Evolutionary conservation across 2,888 invertebrate genomes (phyloP), one percentile per base, ranked within the genome.

Genomic region (Diploptera punctata): DNA sequence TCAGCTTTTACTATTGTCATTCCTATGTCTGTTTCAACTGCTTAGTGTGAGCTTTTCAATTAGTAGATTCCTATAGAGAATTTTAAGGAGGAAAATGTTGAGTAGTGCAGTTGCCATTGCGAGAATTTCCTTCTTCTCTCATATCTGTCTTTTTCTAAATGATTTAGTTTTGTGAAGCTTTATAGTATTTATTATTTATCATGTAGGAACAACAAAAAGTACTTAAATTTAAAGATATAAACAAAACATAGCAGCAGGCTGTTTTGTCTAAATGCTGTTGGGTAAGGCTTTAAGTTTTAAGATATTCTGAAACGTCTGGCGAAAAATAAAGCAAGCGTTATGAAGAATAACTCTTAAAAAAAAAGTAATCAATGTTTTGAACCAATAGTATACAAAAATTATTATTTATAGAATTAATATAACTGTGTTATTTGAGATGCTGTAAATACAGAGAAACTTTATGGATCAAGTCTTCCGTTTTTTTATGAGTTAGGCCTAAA

Each of bases 361-460:
- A 60, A 60, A 43, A 13, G n/a, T n/a, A n/a, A n/a, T 21, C 24
- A 24, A 9, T 26, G 26, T 65, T 65, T 44, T 65, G 44, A 65
- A 43, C 43, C 3, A 24, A 19, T 24, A 65, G 24, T 65, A 43
- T n/a, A 65, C 24, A 24, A 24, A 65, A 33, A 18, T 4, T 24
- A 65, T 65, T 44, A 65, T 65, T 65, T 44, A 24, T 65, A 65
- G 44, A 19, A 26, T 26, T 44, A 16, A 65, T 65, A 24, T 44
- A 65, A 65, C 16, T 65, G 44, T 24, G 43, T 65, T 44, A 26
- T 13, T 54, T 65, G 24, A 65, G 2, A 13, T n/a, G 44, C 2
- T 65, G 43, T 65, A 65, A 44, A 44, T 65, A 65, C 7, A 19
- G 7, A 26, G 3, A 54, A 54, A 1, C 19, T 21, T 54, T 54